Evolutionary conservation across 2,797 vertebrate species (phyloP).

Genomic region (Myotis pilosus): DNA sequence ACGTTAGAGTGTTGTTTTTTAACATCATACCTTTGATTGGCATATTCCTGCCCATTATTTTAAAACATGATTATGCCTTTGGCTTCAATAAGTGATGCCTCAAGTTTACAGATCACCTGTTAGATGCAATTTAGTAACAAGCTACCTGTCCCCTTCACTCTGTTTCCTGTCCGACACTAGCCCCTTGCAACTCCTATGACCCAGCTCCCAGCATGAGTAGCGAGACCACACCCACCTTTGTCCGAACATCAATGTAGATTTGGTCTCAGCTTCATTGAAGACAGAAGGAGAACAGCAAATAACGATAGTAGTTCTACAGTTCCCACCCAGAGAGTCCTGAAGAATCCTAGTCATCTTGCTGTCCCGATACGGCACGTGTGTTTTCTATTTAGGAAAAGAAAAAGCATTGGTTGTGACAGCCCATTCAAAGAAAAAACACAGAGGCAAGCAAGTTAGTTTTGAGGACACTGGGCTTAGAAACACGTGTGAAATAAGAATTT

Average conservation of each 20-base stretch:
- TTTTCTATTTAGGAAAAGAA: conserved; percentile 86
- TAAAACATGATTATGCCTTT: not conserved
- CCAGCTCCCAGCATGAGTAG: not conserved
- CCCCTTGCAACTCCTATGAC: not conserved
- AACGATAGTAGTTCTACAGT: conserved; percentile 95
- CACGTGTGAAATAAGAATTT: not conserved
- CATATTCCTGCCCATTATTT: not conserved
- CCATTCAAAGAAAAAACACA: conserved; percentile 31
- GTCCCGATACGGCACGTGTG: conserved; percentile 93
- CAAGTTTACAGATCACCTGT: not conserved
- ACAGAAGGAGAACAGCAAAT: conserved; percentile 96
- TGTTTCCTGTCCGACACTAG: not conserved
- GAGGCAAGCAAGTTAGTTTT: not conserved
- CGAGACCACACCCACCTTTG: conserved; percentile 86
- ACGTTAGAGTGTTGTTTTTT: not conserved
- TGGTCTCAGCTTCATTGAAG: conserved; percentile 95
- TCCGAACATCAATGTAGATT: conserved; percentile 95
- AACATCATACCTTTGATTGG: not conserved
- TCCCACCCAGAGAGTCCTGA: conserved; percentile 95
- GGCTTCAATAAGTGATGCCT: not conserved
- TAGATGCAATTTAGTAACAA: not conserved
- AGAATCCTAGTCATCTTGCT: conserved; percentile 98
- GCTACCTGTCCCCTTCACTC: not conserved
- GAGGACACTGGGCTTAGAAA: not conserved
- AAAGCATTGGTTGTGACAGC: not conserved